These are phyloP conservation scores for Austrolebias charrua DNA, from an alignment of 2,797 vertebrate genomes.

Conservation along the genomic window DNA sequence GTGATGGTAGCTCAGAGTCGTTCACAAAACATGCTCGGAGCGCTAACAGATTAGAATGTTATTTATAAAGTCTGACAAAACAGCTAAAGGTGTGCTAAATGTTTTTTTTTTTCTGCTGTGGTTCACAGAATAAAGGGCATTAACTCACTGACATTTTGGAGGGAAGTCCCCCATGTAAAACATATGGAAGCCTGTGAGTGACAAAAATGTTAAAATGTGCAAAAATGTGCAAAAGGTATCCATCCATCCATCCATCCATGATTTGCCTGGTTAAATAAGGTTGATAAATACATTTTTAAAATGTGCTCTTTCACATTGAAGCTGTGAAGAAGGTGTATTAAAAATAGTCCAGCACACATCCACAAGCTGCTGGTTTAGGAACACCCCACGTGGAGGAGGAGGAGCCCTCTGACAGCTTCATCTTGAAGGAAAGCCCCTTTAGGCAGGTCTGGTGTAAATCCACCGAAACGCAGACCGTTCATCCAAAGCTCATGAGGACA, in stretches of 20 bases:
- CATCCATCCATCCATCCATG: too few species aligned
- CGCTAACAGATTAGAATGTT: too few species aligned
- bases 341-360: too few species aligned
- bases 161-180: constrained; percentile 23
- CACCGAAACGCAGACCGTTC: neutral
- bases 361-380: constrained; percentile 5
- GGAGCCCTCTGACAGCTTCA: constrained; percentile 27
- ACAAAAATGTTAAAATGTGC: neutral
- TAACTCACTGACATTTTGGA: constrained; percentile 18
- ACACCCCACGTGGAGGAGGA: constrained; percentile 6
- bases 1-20: too few species aligned
- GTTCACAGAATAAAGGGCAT: neutral
- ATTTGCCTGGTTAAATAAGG: too few species aligned
- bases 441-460: constrained; percentile 2
- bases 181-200: constrained; percentile 21
- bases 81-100: constrained; percentile 5
- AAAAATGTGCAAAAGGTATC: too few species aligned
- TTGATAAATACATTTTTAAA: too few species aligned
- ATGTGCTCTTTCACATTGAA: neutral
- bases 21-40: too few species aligned
- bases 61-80: too few species aligned
- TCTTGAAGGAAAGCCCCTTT: constrained; percentile 18
- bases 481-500: neutral
- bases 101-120: neutral
- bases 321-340: neutral